Evolutionary conservation across 2,888 invertebrate species (phyloP).

Genomic region (Mermis nigrescens): DNA sequence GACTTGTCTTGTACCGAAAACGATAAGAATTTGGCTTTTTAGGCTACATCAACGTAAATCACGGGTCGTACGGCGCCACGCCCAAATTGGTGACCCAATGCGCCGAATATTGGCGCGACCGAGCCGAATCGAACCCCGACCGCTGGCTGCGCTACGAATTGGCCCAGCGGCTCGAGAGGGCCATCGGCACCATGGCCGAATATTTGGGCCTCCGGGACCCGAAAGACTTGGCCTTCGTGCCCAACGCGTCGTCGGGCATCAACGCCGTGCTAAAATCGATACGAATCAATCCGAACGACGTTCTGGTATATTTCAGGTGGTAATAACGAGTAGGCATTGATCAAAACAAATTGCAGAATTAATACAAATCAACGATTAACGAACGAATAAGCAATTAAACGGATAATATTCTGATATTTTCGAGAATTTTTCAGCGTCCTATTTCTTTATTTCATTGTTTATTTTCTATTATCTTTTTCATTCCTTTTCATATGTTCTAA

Average conservation of each 20-base stretch:
- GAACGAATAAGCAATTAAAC: no score
- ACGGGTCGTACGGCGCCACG: constrained; percentile 3
- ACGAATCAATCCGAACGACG: neutral
- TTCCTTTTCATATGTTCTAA: no score
- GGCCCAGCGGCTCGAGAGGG: neutral
- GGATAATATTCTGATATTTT: no score
- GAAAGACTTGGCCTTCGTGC: neutral
- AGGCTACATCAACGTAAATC: constrained; percentile 1
- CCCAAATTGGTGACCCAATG: neutral
- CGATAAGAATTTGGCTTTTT: no score
- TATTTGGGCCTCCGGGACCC: neutral
- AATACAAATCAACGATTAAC: no score
- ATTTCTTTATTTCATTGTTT: no score
- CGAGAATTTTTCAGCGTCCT: no score
- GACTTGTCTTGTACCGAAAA: no score
- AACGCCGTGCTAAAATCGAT: neutral
- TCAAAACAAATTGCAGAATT: no score
- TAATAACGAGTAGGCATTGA: no score
- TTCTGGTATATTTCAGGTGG: neutral
- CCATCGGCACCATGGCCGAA: neutral
- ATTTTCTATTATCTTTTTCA: no score
- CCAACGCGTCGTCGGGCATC: neutral
- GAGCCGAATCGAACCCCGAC: neutral
- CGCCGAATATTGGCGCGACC: neutral
- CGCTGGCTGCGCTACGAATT: neutral